Base-by-base conservation (phyloP, 2,888 invertebrate species). In the Mythimna vitellina region DNA sequence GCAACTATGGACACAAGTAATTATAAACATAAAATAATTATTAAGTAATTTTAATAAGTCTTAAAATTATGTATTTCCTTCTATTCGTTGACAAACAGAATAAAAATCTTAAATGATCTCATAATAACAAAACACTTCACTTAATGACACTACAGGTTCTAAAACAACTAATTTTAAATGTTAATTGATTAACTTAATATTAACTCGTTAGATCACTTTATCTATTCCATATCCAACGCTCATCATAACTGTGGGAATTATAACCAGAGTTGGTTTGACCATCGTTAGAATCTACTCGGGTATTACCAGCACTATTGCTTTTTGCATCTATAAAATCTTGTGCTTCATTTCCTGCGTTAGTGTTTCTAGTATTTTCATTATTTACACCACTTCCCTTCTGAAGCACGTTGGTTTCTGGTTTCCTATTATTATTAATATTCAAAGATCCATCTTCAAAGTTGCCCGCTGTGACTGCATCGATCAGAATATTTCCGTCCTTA, bases 181-280 rank as follows among this genome's bases (percentile, higher is more conserved):
- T 3, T 42, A 12, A 14, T 10, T 25, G n/a, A 14, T 25, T 22
- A 62, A 22, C 22, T 20, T 20, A 35, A n/a, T 61, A 57, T 25
- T 38, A 7, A 38, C 2, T 70, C 0, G 4, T 0, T n/a, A n/a
- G 1, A 17, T 29, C 3, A 29, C 1, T 35, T 12, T 64, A 70
- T 57, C 22, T 53, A 49, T 20, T 20, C 80, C 78, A 80, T 56
- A 75, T 22, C 81, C 78, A 78, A 6, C 8, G 38, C 0, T 69
- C 42, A 22, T 64, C 60, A 46, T 20, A 9, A 17, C 6, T 58
- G 8, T 20, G 61, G 17, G 53, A 29, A 20, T 42, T 51, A 42
- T 56, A 32, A 22, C 56, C 25, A 22, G 72, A 38, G 9, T 63
- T 71, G 0, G 12, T 35, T 35, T 29, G 57, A 3, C 42, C 61